These are phyloP conservation scores for Anas flavirostris DNA, from an alignment of 2,797 vertebrate genomes.

Conservation along the genomic window DNA sequence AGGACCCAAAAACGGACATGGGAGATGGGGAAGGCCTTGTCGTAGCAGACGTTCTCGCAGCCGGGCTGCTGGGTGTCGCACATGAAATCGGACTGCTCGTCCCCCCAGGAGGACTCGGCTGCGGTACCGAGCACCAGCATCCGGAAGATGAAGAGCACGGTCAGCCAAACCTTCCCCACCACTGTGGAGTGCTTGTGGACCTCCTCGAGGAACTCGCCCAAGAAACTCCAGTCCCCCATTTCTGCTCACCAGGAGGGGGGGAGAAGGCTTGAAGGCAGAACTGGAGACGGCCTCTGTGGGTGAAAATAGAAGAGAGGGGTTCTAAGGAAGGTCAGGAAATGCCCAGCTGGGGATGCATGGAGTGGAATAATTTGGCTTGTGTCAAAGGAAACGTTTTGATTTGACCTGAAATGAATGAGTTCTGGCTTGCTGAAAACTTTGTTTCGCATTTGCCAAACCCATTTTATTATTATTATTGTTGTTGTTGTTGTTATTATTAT, in stretches of 20 bases:
- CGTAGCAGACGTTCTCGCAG: slow-evolving; percentile 96
- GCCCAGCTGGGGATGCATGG: background rate
- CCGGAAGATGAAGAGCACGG: slow-evolving; percentile 96
- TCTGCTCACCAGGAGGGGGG: slow-evolving; percentile 60
- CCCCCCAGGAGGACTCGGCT: slow-evolving; percentile 96
- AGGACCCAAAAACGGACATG: slow-evolving; percentile 98
- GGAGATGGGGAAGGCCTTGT: slow-evolving; percentile 96
- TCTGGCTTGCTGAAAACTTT: background rate
- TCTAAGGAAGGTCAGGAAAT: background rate
- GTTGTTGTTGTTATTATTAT: too few species aligned
- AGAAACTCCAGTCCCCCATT: slow-evolving; percentile 98
- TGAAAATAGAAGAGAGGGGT: background rate
- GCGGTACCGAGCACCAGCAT: slow-evolving; percentile 97
- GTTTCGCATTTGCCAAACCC: background rate
- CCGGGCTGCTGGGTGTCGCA: slow-evolving; percentile 95
- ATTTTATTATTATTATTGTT: too few species aligned
- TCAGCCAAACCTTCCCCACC: slow-evolving; percentile 97
- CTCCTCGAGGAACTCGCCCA: slow-evolving; percentile 96
- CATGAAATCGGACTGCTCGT: slow-evolving; percentile 95
- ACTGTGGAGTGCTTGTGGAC: slow-evolving; percentile 98
- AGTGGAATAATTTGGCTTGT: background rate
- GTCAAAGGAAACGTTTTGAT: background rate
- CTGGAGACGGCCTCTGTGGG: slow-evolving; percentile 4
- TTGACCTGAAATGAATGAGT: background rate
- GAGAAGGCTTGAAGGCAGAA: background rate